Evolutionary conservation across 2,113 vertebrate species (phyloP), one percentile per base, ranked within the genome.

Genomic region (Sprattus sprattus): DNA sequence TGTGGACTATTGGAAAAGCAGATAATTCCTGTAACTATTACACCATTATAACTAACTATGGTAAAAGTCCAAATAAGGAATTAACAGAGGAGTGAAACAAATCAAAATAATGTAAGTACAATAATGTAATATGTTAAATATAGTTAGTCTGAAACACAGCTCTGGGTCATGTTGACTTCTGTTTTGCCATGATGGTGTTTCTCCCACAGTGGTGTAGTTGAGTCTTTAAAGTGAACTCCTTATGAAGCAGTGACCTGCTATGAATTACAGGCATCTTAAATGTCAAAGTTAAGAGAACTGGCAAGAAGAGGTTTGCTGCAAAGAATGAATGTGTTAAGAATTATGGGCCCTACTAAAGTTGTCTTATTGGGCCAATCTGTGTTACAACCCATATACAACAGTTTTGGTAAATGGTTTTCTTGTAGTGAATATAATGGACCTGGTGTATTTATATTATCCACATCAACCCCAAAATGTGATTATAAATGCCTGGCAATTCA

Each of bases 261-360:
- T 83, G 52, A 54, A 57, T 10, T 45, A 54, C 45, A 60, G 39
- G 18, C 39, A 45, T 83, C 82, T 57, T 52, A 83, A 64, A 83
- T 83, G 67, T 64, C 82, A 82, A 82, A 83, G 81, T 60, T 49
- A 82, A 71, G 45, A 7, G 16, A 57, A 54, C 60, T 64, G 22
- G 67, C 8, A 11, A 13, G 25, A 75, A 10, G 67, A 75, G 67
- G 28, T 75, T 75, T 75, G 9, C 25, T 28, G 67, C 11, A 75
- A 39, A 54, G 22, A 64, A 64, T 57, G 52, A 22, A 4, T 9
- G 22, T 64, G 60, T 64, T 25, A 10, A 25, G 25, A n/a, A 64
- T 25, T 25, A n/a, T n/a, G 22, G 60, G 60, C 22, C n/a, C 60
- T 7, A 1, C n/a, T 25, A 6, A 20, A 57, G 10, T 57, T 20